Percentiles rank a stretch among this genome's conserved stretches.
These are phyloP conservation scores for Chiloscyllium punctatum DNA, from an alignment of 2,797 vertebrate genomes.

Conservation along the genomic window DNA sequence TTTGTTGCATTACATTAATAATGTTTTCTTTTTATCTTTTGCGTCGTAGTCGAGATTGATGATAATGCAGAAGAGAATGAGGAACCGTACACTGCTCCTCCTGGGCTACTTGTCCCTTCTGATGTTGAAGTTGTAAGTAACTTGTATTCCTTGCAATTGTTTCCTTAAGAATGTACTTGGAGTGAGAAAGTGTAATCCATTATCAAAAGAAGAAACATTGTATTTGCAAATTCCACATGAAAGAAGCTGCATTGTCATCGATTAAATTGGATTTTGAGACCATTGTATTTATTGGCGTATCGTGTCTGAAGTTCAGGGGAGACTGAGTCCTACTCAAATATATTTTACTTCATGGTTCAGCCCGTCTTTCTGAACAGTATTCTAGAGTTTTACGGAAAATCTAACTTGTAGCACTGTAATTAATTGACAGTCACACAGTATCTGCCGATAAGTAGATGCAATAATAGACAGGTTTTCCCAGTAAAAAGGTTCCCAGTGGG, in stretches of 20 bases:
- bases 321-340: not conserved
- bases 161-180: not conserved
- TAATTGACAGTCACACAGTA: not conserved
- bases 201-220: not conserved
- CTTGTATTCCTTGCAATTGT: not conserved
- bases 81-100: conserved; percentile 87
- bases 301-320: not conserved
- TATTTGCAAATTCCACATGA: not conserved
- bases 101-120: conserved; percentile 78
- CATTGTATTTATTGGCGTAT: not conserved
- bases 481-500: not conserved
- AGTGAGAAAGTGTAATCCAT: not conserved
- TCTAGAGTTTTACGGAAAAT: not conserved
- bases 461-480: not conserved
- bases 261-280: not conserved
- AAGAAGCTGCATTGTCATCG: not conserved
- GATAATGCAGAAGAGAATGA: conserved; percentile 75
- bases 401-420: not conserved
- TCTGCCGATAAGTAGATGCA: not conserved
- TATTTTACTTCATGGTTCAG: not conserved
- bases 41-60: conserved; percentile 56
- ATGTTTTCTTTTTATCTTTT: conserved; percentile 30
- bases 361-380: not conserved
- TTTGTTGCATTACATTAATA: not conserved
- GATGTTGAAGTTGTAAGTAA: conserved; percentile 90